Percentiles rank a stretch among this genome's conserved stretches.
Conservation (phyloP, 2,888 invertebrate species). For the Branchinecta sandiegonensis region DNA sequence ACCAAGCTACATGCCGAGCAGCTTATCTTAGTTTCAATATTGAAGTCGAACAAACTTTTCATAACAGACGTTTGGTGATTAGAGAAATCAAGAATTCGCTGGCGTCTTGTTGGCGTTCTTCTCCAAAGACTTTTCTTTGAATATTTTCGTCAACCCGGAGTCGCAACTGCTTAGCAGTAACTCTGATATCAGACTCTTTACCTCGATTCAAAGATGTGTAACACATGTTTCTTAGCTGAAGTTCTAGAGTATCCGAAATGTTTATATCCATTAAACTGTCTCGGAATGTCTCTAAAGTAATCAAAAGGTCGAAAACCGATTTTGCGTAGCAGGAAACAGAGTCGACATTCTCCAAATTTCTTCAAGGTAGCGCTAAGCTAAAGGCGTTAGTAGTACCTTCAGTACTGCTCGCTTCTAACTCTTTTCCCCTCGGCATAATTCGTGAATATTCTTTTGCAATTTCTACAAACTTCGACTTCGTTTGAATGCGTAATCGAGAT, state of each 20-base stretch:
- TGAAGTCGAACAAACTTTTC: background rate
- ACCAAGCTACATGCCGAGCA: background rate
- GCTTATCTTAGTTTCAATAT: background rate
- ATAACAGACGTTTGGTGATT: background rate
- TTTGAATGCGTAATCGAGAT: background rate
- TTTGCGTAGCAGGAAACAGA: slow-evolving; percentile 11
- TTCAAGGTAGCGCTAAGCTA: background rate
- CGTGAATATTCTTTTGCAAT: too few relatives aligned
- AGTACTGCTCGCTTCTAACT: background rate
- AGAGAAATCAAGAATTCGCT: background rate
- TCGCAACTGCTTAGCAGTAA: background rate
- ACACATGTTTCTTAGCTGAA: background rate
- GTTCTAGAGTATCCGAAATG: background rate
- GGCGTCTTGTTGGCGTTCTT: background rate
- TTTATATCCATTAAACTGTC: background rate
- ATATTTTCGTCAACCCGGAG: slow-evolving; percentile 3
- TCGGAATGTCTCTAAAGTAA: slow-evolving; percentile 2
- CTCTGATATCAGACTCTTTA: slow-evolving; percentile 2
- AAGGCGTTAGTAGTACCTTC: background rate
- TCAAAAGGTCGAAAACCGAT: background rate
- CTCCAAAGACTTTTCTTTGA: slow-evolving; percentile 6
- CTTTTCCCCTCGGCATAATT: background rate
- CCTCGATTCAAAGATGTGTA: background rate
- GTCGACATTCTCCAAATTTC: background rate
- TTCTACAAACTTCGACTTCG: background rate